Evolutionary conservation across 2,888 invertebrate species (phyloP), one percentile per base, ranked within the genome.

Genomic region (Pasiphila rectangulata): DNA sequence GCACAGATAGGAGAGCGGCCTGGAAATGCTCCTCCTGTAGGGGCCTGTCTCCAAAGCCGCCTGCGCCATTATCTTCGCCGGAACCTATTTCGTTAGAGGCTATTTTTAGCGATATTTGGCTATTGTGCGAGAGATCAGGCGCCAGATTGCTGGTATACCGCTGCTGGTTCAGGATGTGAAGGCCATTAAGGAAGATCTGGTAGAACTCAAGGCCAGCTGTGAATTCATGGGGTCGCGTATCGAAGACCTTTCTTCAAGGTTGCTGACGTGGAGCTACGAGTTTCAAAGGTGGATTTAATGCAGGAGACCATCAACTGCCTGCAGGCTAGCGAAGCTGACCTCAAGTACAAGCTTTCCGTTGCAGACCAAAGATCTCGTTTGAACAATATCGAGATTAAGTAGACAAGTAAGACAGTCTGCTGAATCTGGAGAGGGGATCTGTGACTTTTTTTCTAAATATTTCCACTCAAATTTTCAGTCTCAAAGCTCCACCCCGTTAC

Each of bases 1-100:
- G 46, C 0, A 12, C 37, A 0, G 51, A 57, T 0, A 23, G 47
- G 3, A 47, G 45, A 6, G 38, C 39, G 0, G 7, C 21, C 0
- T 63, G 60, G 59, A 52, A 44, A 20, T 60, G 57, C 23, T 32
- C 45, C 1, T 5, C 32, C 0, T 62, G 56, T 32, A 43, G 34
- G 9, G 5, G 19, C 1, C 10, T 47, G 3, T 43, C 46, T 15
- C n/a, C n/a, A n/a, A n/a, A n/a, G n/a, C n/a, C n/a, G n/a, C 42
- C 42, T 9, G 2, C 39, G 3, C 39, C 39, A 1, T n/a, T 47
- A 1, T 20, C 44, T 15, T 12, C 7, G 7, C 4, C 17, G 10
- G 25, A 40, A 9, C 41, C 44, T 4, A 25, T 25, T 0, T 36
- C 52, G 1, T 10, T 53, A 4, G 57, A 59, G 1, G 19, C 21